Evolutionary conservation across 92 coral and sea anemone genomes (phyloP), one percentile per base, ranked within the genome.

Genomic region (Phymanthus crucifer): DNA sequence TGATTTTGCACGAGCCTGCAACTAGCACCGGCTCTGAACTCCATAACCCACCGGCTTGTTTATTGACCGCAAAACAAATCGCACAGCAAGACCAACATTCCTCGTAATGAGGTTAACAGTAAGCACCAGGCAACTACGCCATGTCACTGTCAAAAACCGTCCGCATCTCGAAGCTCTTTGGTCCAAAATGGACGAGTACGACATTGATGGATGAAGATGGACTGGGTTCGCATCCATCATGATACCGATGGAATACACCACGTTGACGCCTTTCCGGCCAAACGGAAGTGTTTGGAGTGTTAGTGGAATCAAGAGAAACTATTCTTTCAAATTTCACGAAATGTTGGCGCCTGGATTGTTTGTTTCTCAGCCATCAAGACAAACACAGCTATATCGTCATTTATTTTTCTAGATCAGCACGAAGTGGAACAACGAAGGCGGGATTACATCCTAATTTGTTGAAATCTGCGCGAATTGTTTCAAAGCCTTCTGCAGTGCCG

Each of bases 181-280:
- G 52, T 33, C 54, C 29, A 61, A 32, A 23, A 18, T 77, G 57
- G 72, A 21, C 26, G 58, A 19, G 23, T 57, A 37, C 65, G 81
- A 77, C 81, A 64, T 27, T 77, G 81, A 77, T 77, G 72, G 81
- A 77, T 77, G 26, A 64, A 61, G 71, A 77, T 65, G 47, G 81
- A 77, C 72, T 64, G 17, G 48, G 81, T 38, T 8, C 32, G 24
- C 33, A 54, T 11, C 36, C 27, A 33, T 66, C 33, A 75, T 75
- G 26, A 66, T 75, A 40, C 58, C 68, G 70, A 29, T 35, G 13
- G 72, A 14, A 61, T 35, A 52, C 48, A 10, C 17, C 13, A 18
- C 65, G 81, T 72, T 36, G 57, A 77, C 81, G 81, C 81, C 81
- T 77, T 77, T 77, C 81, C 81, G 81, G 81, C 32, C 72, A 54